Evolutionary conservation across 53 echinoderm and acorn worm species (phyloP).

Genomic region (Crossaster papposus): DNA sequence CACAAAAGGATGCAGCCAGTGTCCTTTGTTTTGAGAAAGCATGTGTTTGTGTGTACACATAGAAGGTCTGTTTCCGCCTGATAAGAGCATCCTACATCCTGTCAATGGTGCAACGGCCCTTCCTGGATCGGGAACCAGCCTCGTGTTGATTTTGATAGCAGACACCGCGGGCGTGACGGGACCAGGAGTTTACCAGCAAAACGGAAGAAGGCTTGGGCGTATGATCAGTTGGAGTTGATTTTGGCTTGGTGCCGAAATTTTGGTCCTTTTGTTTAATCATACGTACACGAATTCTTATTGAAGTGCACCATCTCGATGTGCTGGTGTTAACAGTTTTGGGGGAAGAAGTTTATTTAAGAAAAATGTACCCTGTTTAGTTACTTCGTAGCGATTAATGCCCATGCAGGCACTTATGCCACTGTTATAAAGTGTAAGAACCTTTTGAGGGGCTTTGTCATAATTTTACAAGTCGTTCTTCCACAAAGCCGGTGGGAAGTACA

Average conservation of each 20-base stretch:
- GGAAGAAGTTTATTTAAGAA: no score
- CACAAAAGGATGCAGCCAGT: background rate
- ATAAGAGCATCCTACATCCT: conserved; percentile 33
- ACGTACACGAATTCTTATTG: background rate
- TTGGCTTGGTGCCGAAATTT: conserved; percentile 5
- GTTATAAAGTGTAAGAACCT: no score
- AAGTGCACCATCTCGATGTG: no score
- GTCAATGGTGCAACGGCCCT: background rate
- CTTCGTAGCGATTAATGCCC: no score
- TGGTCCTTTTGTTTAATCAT: background rate
- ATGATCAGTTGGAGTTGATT: background rate
- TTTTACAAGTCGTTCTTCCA: no score
- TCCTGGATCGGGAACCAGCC: background rate
- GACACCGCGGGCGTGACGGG: background rate
- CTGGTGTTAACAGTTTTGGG: no score
- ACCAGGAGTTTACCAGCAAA: no score
- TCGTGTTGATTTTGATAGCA: conserved; percentile 21
- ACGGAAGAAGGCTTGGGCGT: background rate
- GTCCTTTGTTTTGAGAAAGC: conserved; percentile 40
- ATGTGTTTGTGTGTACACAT: no score
- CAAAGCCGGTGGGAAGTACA: no score
- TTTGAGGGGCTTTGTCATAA: no score
- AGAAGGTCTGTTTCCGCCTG: conserved; percentile 36
- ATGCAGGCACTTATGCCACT: no score
- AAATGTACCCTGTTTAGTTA: no score